phyloP scores from a whole-genome alignment of 1,140 invertebrate genomes.

The Nilaparvata lugens region DNA sequence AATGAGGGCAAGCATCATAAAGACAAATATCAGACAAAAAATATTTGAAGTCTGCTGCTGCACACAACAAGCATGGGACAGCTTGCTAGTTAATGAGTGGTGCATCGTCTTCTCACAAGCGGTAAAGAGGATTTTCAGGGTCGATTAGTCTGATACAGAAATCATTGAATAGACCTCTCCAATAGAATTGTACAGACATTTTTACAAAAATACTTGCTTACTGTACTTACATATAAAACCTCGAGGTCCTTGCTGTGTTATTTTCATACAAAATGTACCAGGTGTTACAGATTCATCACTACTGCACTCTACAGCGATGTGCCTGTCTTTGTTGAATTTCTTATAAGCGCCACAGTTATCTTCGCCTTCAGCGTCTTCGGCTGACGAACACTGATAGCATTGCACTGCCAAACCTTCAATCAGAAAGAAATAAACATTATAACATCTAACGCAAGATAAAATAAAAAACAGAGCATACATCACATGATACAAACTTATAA shows the following conservation, averaged over 20 bases:
- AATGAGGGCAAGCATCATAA: no score
- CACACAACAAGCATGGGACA: no score
- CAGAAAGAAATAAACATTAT: no score
- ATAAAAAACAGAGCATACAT: no score
- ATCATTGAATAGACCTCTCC: not conserved
- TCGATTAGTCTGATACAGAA: not conserved
- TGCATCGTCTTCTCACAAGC: no score
- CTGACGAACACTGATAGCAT: conserved; percentile 83
- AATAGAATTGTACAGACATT: no score
- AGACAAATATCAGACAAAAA: no score
- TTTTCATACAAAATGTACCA: conserved; percentile 89
- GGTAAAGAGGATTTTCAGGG: no score
- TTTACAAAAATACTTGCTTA: not conserved
- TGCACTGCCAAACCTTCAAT: conserved; percentile 51
- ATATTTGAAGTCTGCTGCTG: no score
- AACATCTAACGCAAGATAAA: no score
- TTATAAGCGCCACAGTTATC: conserved; percentile 83
- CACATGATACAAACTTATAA: no score
- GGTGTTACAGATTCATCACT: conserved; percentile 82
- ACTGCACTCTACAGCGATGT: conserved; percentile 80
- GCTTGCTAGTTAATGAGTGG: no score
- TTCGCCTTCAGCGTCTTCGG: conserved; percentile 57
- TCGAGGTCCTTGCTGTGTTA: conserved; percentile 76
- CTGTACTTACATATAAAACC: conserved; percentile 79
- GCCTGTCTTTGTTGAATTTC: conserved; percentile 64